phyloP scores from a whole-genome alignment of 30 jellyfish, hydroid and myxozoan species.

The Sanderia malayensis region DNA sequence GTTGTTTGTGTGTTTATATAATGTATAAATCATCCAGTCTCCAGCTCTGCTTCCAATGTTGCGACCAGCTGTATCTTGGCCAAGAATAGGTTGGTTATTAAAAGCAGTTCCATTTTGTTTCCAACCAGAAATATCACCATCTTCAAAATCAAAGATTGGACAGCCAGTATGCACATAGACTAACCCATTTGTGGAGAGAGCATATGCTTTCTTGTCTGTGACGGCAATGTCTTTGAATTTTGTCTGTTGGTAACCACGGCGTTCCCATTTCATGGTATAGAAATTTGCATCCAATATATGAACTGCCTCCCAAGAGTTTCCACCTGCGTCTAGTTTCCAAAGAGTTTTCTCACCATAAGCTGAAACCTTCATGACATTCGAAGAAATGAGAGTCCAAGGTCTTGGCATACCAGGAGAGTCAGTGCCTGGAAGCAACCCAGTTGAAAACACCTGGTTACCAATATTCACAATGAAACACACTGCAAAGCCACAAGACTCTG shows the following conservation, averaged over 20 bases:
- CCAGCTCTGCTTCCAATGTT: constrained; percentile 46
- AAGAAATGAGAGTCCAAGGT: neutral
- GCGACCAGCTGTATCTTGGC: neutral
- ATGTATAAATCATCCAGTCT: constrained; percentile 36
- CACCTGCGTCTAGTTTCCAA: constrained; percentile 21
- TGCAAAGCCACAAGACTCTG: constrained; percentile 4
- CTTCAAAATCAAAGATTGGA: constrained; percentile 19
- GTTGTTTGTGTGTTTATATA: constrained; percentile 14
- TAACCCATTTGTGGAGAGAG: neutral
- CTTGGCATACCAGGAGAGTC: constrained; percentile 19
- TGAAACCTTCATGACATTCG: constrained; percentile 9
- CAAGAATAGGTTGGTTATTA: neutral
- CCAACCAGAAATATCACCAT: neutral
- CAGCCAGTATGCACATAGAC: constrained; percentile 6
- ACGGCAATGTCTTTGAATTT: constrained; percentile 36
- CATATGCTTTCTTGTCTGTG: constrained; percentile 13
- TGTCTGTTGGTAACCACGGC: constrained; percentile 20
- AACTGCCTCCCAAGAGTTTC: constrained; percentile 29
- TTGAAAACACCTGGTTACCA: neutral
- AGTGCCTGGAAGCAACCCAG: constrained; percentile 13
- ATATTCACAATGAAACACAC: neutral
- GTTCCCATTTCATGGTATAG: constrained; percentile 28
- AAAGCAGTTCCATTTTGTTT: constrained; percentile 4
- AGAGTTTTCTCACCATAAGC: constrained; percentile 42
- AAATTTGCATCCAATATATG: constrained; percentile 12